A percentile compares a stretch with the other conserved stretches of the same genome.
Conservation (phyloP, 2,888 invertebrate genomes). For the Melinaea menophilus region DNA sequence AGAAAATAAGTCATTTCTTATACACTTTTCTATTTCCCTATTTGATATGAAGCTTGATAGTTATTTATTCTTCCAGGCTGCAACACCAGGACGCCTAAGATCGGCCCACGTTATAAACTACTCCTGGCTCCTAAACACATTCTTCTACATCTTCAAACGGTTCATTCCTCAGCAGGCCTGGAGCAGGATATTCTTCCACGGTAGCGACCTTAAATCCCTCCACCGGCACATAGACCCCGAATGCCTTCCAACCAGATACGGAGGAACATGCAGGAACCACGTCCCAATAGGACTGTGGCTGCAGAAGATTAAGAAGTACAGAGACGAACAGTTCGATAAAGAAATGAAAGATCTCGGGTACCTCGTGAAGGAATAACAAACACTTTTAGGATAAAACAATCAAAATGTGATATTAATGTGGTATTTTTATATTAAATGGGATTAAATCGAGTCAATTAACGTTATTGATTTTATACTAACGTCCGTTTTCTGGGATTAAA, state of each 20-base stretch:
- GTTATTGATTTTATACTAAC: too few species aligned
- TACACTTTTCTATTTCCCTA: neutral
- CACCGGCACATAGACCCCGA: slow-evolving; percentile 55
- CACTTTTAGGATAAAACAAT: neutral
- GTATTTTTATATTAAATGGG: slow-evolving; percentile 1
- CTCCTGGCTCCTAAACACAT: slow-evolving; percentile 87
- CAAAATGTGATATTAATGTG: slow-evolving; percentile 8
- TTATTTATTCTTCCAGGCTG: slow-evolving; percentile 61
- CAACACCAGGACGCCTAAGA: slow-evolving; percentile 81
- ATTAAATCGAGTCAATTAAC: neutral
- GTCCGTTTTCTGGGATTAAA: too few species aligned
- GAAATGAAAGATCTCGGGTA: slow-evolving; percentile 83
- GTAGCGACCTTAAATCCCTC: slow-evolving; percentile 59
- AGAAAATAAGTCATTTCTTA: neutral
- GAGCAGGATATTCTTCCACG: slow-evolving; percentile 66
- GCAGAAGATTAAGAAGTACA: slow-evolving; percentile 72
- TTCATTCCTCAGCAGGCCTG: slow-evolving; percentile 82
- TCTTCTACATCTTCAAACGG: slow-evolving; percentile 86
- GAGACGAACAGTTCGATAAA: slow-evolving; percentile 71
- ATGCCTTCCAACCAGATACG: slow-evolving; percentile 55
- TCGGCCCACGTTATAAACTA: slow-evolving; percentile 87
- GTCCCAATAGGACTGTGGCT: slow-evolving; percentile 77
- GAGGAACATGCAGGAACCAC: slow-evolving; percentile 76
- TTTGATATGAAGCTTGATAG: neutral
- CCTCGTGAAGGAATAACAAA: slow-evolving; percentile 62